Percentiles rank a stretch among this genome's conserved stretches.
These are phyloP conservation scores for Chondrosia reniformis DNA, from an alignment of 37 sponge, comb jelly and placozoan species.

Conservation along the genomic window DNA sequence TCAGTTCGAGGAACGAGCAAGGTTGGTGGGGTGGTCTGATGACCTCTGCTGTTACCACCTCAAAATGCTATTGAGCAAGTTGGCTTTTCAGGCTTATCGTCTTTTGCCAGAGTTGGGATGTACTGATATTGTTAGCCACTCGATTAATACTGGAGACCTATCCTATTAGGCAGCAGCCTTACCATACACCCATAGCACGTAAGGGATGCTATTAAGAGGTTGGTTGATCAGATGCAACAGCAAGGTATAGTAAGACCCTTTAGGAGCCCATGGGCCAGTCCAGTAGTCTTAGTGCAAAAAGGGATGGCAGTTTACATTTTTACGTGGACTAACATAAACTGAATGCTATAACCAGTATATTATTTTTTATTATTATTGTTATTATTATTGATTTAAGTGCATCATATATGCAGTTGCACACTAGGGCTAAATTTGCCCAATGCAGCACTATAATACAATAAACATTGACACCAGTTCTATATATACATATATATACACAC, in stretches of 20 bases:
- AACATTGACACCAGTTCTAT: too few relatives aligned
- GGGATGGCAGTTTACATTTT: too few relatives aligned
- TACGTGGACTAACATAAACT: slow-evolving; percentile 49
- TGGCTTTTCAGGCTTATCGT: neutral
- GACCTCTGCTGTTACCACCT: slow-evolving; percentile 14
- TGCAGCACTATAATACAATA: too few relatives aligned
- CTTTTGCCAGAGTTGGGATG: slow-evolving; percentile 17
- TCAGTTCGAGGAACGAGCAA: slow-evolving; percentile 11
- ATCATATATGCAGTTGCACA: too few relatives aligned
- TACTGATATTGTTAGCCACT: too few relatives aligned
- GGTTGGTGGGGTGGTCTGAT: slow-evolving; percentile 7
- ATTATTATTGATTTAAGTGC: too few relatives aligned
- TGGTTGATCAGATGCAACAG: slow-evolving; percentile 40
- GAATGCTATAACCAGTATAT: slow-evolving; percentile 38
- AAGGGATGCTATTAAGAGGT: slow-evolving; percentile 11
- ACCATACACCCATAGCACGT: slow-evolving; percentile 25
- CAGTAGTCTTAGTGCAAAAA: slow-evolving; percentile 59
- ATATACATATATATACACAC: too few relatives aligned
- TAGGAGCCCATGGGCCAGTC: slow-evolving; percentile 56
- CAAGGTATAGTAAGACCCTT: slow-evolving; percentile 34
- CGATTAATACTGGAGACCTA: too few relatives aligned
- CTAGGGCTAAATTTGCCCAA: too few relatives aligned
- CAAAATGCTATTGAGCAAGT: neutral
- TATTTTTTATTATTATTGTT: slow-evolving; percentile 46
- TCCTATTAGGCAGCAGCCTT: slow-evolving; percentile 43